phyloP scores from a whole-genome alignment of 1,140 invertebrate species.

The Leguminivora glycinivorella region DNA sequence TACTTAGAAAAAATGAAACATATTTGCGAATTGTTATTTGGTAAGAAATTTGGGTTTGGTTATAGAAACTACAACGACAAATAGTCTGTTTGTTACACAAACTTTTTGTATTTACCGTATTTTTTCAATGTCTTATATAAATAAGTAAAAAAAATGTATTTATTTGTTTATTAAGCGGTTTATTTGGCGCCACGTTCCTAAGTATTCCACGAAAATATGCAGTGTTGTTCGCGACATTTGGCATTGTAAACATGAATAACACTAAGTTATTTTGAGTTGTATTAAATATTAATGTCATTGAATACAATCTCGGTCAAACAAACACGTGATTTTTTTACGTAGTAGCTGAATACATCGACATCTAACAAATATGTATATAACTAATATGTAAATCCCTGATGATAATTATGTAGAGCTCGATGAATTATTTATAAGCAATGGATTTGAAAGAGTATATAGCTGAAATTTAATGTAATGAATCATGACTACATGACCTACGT shows the following conservation, averaged over 20 bases:
- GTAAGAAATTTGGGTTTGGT: neutral
- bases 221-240: neutral
- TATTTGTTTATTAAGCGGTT: too few relatives aligned
- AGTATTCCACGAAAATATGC: neutral
- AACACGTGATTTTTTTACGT: neutral
- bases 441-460: neutral
- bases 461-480: too few relatives aligned
- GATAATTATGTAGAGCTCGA: neutral
- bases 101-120: too few relatives aligned
- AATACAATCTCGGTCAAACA: neutral
- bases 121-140: too few relatives aligned
- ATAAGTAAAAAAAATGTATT: too few relatives aligned
- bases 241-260: neutral
- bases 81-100: too few relatives aligned
- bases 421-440: neutral
- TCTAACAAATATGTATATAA: too few relatives aligned
- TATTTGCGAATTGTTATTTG: neutral
- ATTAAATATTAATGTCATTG: neutral
- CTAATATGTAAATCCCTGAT: too few relatives aligned
- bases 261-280: neutral
- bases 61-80: too few relatives aligned
- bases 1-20: neutral
- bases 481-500: too few relatives aligned
- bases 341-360: too few relatives aligned
- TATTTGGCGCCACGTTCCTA: too few relatives aligned